Evolutionary conservation across 2,113 vertebrate species (phyloP).

Genomic region (Motacilla alba): DNA sequence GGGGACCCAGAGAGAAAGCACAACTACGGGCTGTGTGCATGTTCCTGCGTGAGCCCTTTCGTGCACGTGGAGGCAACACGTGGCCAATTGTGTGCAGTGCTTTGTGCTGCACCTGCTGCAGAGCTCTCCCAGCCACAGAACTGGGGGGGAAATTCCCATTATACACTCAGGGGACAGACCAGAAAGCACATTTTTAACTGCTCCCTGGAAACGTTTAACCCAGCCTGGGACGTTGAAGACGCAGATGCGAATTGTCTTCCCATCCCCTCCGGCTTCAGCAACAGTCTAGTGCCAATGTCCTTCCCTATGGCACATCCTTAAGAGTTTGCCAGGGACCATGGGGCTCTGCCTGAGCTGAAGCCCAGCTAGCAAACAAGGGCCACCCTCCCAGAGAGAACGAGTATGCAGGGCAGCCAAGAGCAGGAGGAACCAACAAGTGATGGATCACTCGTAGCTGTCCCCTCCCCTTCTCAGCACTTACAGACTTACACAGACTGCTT

Average conservation of each 20-base stretch:
- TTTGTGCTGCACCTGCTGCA: background rate
- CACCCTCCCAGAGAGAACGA: rapidly evolving
- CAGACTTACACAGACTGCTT: background rate
- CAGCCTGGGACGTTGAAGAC: background rate
- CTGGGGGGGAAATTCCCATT: too few relatives aligned
- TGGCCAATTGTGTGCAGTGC: rapidly evolving
- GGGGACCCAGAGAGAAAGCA: background rate
- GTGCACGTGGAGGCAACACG: rapidly evolving
- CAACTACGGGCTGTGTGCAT: rapidly evolving
- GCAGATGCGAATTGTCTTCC: background rate
- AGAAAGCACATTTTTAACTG: background rate
- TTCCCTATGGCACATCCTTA: background rate
- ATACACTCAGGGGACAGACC: background rate
- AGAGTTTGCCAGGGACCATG: background rate
- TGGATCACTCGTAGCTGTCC: background rate
- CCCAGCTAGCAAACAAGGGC: background rate
- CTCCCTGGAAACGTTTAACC: background rate
- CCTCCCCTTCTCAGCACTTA: background rate
- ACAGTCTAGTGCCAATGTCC: background rate
- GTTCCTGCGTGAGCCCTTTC: background rate
- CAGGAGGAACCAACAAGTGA: background rate
- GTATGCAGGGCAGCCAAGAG: background rate
- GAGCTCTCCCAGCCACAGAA: background rate
- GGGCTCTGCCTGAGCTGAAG: background rate
- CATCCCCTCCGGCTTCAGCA: background rate